phyloP scores from a whole-genome alignment of 2,113 vertebrate genomes.

The Mionectes macconnelli region DNA sequence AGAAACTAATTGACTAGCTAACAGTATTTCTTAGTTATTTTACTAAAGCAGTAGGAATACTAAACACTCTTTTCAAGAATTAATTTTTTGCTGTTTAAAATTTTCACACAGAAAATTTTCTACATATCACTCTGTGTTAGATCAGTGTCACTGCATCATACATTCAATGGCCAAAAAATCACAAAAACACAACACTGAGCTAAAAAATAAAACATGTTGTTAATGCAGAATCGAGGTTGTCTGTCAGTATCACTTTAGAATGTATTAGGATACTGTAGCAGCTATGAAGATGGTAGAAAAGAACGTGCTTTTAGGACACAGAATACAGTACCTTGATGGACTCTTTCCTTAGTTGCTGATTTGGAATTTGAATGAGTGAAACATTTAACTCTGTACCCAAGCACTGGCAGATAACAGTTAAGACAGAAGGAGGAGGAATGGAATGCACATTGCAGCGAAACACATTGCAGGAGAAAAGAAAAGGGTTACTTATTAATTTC shows the following conservation, averaged over 20 bases:
- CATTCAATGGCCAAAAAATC: neutral
- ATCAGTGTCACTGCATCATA: neutral
- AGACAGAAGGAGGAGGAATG: constrained; percentile 78
- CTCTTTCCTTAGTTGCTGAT: constrained; percentile 87
- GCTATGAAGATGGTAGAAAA: constrained; percentile 53
- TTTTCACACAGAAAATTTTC: neutral
- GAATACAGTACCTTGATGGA: constrained; percentile 89
- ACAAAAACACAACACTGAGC: neutral
- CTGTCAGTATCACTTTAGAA: constrained; percentile 1
- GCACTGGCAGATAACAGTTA: constrained; percentile 85
- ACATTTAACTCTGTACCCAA: constrained; percentile 95
- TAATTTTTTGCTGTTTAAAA: neutral
- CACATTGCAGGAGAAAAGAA: constrained; percentile 71
- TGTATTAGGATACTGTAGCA: neutral
- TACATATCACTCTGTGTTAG: neutral
- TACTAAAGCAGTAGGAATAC: neutral
- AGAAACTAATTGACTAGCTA: neutral
- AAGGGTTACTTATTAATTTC: constrained; percentile 71
- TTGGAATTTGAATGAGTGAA: constrained; percentile 93
- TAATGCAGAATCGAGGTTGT: neutral
- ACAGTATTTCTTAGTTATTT: neutral
- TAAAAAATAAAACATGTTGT: neutral
- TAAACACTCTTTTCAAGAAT: neutral
- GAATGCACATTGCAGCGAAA: constrained; percentile 73
- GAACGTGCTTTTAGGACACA: constrained; percentile 56